phyloP scores from a whole-genome alignment of 2,797 vertebrate species.

The Bryconaethiops microstoma region DNA sequence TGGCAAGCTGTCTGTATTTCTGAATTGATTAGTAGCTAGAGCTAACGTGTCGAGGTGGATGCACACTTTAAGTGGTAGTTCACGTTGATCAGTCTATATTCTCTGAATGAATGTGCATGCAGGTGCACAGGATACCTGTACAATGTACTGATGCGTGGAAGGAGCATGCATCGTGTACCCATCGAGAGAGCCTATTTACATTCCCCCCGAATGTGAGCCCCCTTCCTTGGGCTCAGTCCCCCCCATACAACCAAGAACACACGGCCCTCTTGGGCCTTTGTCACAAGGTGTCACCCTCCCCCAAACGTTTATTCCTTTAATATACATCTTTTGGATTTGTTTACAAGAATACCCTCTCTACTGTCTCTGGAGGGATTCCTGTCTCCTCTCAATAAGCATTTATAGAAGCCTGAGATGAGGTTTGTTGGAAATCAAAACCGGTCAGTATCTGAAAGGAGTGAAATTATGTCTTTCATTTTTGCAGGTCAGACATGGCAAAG shows the following conservation, averaged over 20 bases:
- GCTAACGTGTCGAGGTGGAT: slow-evolving; percentile 1
- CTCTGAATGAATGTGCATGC: neutral
- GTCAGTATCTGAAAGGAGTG: too few species aligned
- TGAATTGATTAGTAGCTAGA: neutral
- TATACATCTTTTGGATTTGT: neutral
- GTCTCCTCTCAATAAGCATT: neutral
- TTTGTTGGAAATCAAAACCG: neutral
- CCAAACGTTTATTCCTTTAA: slow-evolving; percentile 68
- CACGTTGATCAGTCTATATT: neutral
- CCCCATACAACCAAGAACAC: slow-evolving; percentile 63
- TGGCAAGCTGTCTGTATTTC: slow-evolving; percentile 15
- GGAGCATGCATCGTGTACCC: slow-evolving; percentile 30
- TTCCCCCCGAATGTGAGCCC: slow-evolving; percentile 15
- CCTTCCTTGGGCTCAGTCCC: slow-evolving; percentile 4
- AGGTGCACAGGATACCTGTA: slow-evolving; percentile 5
- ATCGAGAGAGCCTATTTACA: slow-evolving; percentile 6
- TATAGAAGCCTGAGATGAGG: neutral
- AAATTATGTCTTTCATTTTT: too few species aligned
- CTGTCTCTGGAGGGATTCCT: neutral
- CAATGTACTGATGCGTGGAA: neutral
- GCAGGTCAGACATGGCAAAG: too few species aligned
- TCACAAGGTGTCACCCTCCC: slow-evolving; percentile 77
- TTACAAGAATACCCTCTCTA: too few species aligned
- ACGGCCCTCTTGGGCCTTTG: slow-evolving; percentile 83
- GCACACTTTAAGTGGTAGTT: neutral